Evolutionary conservation across 2,113 vertebrate genomes (phyloP).

Genomic region (Zosterops borbonicus): DNA sequence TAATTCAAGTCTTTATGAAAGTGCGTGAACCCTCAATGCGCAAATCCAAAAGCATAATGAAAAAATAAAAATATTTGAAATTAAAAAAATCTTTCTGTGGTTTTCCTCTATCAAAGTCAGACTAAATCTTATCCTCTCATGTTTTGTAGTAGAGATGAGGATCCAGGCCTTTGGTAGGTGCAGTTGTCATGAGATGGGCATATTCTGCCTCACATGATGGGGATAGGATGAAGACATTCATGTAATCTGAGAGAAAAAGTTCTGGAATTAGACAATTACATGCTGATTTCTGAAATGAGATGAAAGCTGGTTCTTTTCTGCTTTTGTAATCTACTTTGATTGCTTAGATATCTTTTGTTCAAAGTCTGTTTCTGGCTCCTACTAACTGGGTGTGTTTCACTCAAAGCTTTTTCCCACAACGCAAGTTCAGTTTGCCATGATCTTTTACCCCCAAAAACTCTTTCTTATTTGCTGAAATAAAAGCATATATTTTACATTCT

Average conservation of each 20-base stretch:
- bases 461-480: not conserved
- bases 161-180: not conserved
- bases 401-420: not conserved
- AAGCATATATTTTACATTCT: not conserved
- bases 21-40: not conserved
- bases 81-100: not conserved
- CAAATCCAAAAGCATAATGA: not conserved
- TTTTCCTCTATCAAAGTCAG: not conserved
- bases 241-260: not conserved
- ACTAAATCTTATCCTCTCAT: not conserved
- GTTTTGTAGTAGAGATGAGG: not conserved
- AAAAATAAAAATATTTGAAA: not conserved
- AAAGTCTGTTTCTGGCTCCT: not conserved
- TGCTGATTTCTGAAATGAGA: not conserved
- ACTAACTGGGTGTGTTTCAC: not conserved
- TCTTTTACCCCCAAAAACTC: not conserved
- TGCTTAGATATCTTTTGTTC: not conserved
- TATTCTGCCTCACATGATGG: not conserved
- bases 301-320: not conserved
- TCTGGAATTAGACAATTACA: not conserved
- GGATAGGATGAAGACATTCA: not conserved
- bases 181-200: not conserved
- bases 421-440: not conserved
- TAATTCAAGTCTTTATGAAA: not conserved
- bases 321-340: not conserved